A percentile compares a stretch with the other conserved stretches of the same genome.
Conservation (phyloP, 2,888 invertebrate genomes). For the Drosophila mayaguana region DNA sequence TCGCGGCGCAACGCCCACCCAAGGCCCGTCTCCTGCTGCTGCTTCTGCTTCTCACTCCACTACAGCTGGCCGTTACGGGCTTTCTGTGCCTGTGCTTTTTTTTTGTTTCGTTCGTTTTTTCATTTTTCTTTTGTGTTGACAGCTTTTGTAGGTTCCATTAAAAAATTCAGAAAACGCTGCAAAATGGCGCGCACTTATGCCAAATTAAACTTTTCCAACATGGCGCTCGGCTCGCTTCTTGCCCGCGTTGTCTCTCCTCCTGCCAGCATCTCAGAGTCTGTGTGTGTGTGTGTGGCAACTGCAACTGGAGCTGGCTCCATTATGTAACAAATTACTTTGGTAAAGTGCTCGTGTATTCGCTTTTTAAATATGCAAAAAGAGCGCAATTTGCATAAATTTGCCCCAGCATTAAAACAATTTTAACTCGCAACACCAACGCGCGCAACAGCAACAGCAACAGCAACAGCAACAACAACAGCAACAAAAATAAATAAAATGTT, state of each 20-base stretch:
- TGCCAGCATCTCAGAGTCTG: slow-evolving; percentile 47
- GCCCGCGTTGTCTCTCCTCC: slow-evolving; percentile 4
- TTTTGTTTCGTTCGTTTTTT: background rate
- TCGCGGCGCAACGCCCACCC: slow-evolving; percentile 1
- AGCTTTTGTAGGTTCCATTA: slow-evolving; percentile 67
- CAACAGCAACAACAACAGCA: slow-evolving; percentile 12
- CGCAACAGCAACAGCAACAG: slow-evolving; percentile 36
- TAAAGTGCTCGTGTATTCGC: slow-evolving; percentile 85
- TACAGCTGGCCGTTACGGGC: slow-evolving; percentile 35
- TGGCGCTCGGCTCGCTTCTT: slow-evolving; percentile 59
- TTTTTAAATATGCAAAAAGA: slow-evolving; percentile 85
- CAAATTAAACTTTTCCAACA: slow-evolving; percentile 82
- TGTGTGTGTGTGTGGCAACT: slow-evolving; percentile 13
- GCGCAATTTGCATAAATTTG: slow-evolving; percentile 85
- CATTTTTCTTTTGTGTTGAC: slow-evolving; percentile 37
- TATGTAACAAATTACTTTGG: slow-evolving; percentile 83
- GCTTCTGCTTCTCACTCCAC: background rate
- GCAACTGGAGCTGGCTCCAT: slow-evolving; percentile 56
- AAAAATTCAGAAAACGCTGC: slow-evolving; percentile 76
- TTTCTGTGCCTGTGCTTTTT: slow-evolving; percentile 13
- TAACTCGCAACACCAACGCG: slow-evolving; percentile 79
- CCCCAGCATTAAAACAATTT: slow-evolving; percentile 85
- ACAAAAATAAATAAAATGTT: slow-evolving; percentile 24
- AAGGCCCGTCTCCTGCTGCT: background rate
- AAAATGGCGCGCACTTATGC: slow-evolving; percentile 82